Percentiles rank a stretch among this genome's conserved stretches.
These are phyloP conservation scores for Notospermus geniculatus DNA, from an alignment of 1,140 invertebrate genomes.

Conservation along the genomic window DNA sequence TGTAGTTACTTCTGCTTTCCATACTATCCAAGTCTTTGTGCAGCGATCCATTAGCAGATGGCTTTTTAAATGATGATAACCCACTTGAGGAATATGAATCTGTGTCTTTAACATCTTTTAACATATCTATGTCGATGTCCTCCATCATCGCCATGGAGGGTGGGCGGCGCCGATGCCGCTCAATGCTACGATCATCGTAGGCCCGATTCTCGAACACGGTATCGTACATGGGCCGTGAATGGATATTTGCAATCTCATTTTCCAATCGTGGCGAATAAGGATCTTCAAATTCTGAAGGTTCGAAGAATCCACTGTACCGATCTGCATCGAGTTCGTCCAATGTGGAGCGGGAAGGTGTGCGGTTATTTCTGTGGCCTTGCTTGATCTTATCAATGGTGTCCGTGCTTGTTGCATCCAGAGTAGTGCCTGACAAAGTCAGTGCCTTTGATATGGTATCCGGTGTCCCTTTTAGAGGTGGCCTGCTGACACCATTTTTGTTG, in stretches of 20 bases:
- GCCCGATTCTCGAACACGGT: slow-evolving; percentile 6
- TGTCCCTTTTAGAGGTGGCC: neutral
- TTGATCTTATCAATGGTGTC: slow-evolving; percentile 11
- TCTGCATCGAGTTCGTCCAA: neutral
- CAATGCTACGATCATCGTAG: slow-evolving; percentile 3
- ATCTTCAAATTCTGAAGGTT: neutral
- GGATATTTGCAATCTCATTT: slow-evolving; percentile 12
- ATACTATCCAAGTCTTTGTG: too few species aligned
- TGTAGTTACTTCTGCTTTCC: too few species aligned
- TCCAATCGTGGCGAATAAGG: slow-evolving; percentile 8
- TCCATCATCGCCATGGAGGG: slow-evolving; percentile 1
- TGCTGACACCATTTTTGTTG: neutral
- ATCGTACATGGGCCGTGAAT: slow-evolving; percentile 4
- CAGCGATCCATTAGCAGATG: too few species aligned
- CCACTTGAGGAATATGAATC: too few species aligned
- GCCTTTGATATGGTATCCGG: neutral
- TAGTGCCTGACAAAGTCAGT: slow-evolving; percentile 5
- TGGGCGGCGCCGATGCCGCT: slow-evolving; percentile 1
- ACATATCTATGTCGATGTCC: slow-evolving; percentile 2
- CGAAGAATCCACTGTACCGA: neutral
- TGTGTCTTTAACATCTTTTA: too few species aligned
- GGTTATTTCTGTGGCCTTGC: neutral
- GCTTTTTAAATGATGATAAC: too few species aligned
- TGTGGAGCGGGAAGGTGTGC: neutral
- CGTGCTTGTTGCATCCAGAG: slow-evolving; percentile 1